phyloP scores from a whole-genome alignment of 2,888 invertebrate species.

The Metalampra italica region DNA sequence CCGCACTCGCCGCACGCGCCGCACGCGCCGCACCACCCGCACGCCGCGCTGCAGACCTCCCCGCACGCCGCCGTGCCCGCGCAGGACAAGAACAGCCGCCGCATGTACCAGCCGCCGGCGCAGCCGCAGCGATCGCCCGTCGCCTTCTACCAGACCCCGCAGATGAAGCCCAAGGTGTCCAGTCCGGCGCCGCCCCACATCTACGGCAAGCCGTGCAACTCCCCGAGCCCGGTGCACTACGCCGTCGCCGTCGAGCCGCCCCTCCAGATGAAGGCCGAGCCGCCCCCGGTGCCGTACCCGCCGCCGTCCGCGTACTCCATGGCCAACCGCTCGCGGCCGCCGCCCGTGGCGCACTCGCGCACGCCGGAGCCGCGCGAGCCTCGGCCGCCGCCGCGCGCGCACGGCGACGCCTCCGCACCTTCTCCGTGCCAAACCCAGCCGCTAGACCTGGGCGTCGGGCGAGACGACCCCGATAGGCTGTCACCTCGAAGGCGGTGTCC shows the following conservation, averaged over 20 bases:
- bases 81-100: slow-evolving; percentile 41
- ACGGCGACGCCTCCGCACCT: slow-evolving; percentile 46
- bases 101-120: slow-evolving; percentile 59
- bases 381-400: slow-evolving; percentile 58
- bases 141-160: slow-evolving; percentile 70
- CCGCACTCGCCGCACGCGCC: slow-evolving; percentile 70
- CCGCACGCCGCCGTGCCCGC: slow-evolving; percentile 51
- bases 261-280: slow-evolving; percentile 79
- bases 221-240: slow-evolving; percentile 70
- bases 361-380: slow-evolving; percentile 75
- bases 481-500: slow-evolving; percentile 84
- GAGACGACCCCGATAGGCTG: slow-evolving; percentile 78
- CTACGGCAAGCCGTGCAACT: slow-evolving; percentile 81
- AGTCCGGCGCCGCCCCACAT: slow-evolving; percentile 88
- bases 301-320: slow-evolving; percentile 61
- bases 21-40: slow-evolving; percentile 76
- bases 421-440: slow-evolving; percentile 86
- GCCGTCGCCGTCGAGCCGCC: slow-evolving; percentile 55
- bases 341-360: slow-evolving; percentile 76
- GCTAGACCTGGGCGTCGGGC: slow-evolving; percentile 84
- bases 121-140: slow-evolving; percentile 61
- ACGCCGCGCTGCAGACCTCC: slow-evolving; percentile 67
- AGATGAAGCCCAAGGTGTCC: slow-evolving; percentile 83
- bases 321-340: slow-evolving; percentile 58
- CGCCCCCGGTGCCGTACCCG: slow-evolving; percentile 64